Conservation (phyloP, 2,888 invertebrate species). For the Malacosoma neustria region DNA sequence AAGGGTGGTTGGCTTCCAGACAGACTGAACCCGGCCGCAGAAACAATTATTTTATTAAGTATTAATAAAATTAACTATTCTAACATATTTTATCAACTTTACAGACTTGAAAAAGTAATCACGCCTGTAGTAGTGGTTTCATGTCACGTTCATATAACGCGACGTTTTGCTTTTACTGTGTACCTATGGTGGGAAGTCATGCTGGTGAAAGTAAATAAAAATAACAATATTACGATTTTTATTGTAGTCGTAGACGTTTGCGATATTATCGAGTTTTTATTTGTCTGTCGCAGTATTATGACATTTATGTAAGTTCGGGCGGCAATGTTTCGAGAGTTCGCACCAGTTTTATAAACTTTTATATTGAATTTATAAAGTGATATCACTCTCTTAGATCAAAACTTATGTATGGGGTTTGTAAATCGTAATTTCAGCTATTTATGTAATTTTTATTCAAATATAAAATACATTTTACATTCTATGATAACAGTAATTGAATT, state of each 20-base stretch:
- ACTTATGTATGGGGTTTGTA: too few relatives aligned
- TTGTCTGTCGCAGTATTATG: background rate
- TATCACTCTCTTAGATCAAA: too few relatives aligned
- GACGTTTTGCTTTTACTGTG: slow-evolving; percentile 18
- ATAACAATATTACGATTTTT: slow-evolving; percentile 23
- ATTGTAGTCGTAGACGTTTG: slow-evolving; percentile 12
- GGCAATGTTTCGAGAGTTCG: background rate
- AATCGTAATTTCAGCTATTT: slow-evolving; percentile 2
- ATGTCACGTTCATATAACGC: slow-evolving; percentile 8
- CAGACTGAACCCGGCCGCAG: too few relatives aligned
- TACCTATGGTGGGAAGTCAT: slow-evolving; percentile 16
- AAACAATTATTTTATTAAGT: too few relatives aligned
- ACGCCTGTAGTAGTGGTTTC: background rate
- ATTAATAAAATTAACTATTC: too few relatives aligned
- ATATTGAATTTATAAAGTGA: background rate
- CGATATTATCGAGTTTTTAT: slow-evolving; percentile 1
- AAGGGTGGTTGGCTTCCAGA: too few relatives aligned
- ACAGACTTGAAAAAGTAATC: too few relatives aligned
- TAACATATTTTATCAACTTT: too few relatives aligned
- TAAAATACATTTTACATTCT: too few relatives aligned
- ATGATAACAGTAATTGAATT: too few relatives aligned
- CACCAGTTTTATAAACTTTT: background rate
- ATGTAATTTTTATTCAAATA: too few relatives aligned
- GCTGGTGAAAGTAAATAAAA: slow-evolving; percentile 25
- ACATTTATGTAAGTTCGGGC: background rate